Evolutionary conservation across 37 sponge, comb jelly and placozoan genomes (phyloP).

Genomic region (Beroe ovata): DNA sequence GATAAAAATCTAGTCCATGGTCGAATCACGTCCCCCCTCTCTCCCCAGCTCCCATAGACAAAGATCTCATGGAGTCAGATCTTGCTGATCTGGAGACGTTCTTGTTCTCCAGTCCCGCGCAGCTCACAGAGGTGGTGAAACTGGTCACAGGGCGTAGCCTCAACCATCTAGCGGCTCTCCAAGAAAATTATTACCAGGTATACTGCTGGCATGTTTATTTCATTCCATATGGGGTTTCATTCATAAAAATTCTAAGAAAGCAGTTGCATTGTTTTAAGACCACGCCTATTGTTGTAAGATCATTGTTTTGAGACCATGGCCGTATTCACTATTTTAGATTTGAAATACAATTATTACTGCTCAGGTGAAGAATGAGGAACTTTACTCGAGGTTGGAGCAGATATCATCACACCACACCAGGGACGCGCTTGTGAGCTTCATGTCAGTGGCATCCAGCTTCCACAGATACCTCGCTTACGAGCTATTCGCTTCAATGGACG

Average conservation of each 20-base stretch:
- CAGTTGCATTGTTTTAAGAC: no score
- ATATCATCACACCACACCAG: conserved; percentile 18
- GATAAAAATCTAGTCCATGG: no score
- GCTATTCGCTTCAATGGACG: conserved; percentile 36
- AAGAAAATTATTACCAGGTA: conserved; percentile 39
- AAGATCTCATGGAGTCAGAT: not conserved
- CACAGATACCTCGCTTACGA: conserved; percentile 22
- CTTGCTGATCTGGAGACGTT: not conserved
- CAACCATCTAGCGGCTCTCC: not conserved
- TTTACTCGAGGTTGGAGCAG: not conserved
- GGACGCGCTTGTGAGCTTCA: not conserved
- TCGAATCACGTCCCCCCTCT: no score
- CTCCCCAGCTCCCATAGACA: not conserved
- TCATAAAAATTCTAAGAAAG: no score
- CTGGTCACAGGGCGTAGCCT: not conserved
- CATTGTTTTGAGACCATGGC: not conserved
- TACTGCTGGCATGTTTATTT: no score
- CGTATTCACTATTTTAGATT: not conserved
- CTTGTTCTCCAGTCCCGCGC: not conserved
- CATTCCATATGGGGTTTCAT: no score
- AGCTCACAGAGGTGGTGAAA: not conserved
- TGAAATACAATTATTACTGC: no score
- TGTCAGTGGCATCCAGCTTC: conserved; percentile 8
- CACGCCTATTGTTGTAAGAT: no score
- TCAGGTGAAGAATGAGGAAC: not conserved